Evolutionary conservation across 2,888 invertebrate genomes (phyloP).

Genomic region (Zonitis immaculata): DNA sequence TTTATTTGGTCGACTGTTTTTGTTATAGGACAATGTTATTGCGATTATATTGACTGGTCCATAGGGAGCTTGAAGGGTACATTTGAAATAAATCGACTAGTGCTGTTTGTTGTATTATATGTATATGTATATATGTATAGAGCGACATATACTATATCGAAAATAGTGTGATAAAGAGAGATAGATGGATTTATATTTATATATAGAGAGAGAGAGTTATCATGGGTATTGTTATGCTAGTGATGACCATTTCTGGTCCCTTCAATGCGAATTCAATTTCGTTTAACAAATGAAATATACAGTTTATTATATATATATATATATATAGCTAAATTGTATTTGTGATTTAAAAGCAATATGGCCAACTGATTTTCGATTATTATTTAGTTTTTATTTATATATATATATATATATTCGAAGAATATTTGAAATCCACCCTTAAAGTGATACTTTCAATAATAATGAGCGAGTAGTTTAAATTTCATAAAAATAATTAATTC

Average conservation of each 20-base stretch:
- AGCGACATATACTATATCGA: too few relatives aligned
- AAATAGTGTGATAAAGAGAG: background rate
- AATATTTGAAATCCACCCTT: background rate
- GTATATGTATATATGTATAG: background rate
- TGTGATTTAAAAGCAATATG: background rate
- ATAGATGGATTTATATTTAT: too few relatives aligned
- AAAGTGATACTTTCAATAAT: too few relatives aligned
- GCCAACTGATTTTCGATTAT: background rate
- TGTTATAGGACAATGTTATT: slow-evolving; percentile 47
- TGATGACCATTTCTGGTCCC: slow-evolving; percentile 47
- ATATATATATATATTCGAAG: background rate
- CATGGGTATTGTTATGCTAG: slow-evolving; percentile 47
- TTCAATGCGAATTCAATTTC: slow-evolving; percentile 44
- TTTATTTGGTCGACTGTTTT: slow-evolving; percentile 38
- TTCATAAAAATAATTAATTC: too few relatives aligned
- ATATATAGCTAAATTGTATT: background rate
- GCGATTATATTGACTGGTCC: slow-evolving; percentile 52
- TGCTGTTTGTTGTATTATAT: slow-evolving; percentile 37
- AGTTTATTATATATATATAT: background rate
- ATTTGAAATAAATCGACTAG: slow-evolving; percentile 50
- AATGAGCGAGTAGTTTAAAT: too few relatives aligned
- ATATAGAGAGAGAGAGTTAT: background rate
- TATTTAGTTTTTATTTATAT: background rate
- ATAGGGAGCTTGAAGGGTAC: slow-evolving; percentile 45
- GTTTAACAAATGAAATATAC: slow-evolving; percentile 31